A percentile compares a stretch with the other conserved stretches of the same genome.
These are phyloP conservation scores for Orthosia cruda DNA, from an alignment of 2,888 invertebrate species.

Conservation along the genomic window DNA sequence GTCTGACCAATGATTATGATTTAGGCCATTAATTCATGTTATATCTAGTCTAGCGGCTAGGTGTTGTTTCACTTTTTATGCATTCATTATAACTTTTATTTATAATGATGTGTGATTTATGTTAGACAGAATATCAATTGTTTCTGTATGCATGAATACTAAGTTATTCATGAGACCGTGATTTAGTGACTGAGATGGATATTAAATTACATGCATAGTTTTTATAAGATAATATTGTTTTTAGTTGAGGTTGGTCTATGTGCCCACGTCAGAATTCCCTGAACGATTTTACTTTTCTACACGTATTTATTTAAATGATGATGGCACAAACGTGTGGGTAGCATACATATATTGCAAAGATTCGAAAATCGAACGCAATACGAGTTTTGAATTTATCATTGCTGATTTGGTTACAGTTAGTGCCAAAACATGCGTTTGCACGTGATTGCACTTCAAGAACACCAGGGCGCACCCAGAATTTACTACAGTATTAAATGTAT, in stretches of 20 bases:
- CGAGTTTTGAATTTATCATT: slow-evolving; percentile 75
- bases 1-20: not conserved
- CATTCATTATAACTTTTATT: slow-evolving; percentile 20
- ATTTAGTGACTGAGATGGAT: slow-evolving; percentile 36
- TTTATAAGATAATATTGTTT: not conserved
- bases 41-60: slow-evolving; percentile 2
- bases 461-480: slow-evolving; percentile 46
- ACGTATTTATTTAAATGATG: slow-evolving; percentile 81
- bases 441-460: slow-evolving; percentile 67
- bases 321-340: slow-evolving; percentile 69
- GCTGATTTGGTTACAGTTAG: slow-evolving; percentile 63
- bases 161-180: slow-evolving; percentile 34
- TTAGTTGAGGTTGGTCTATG: not conserved
- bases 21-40: slow-evolving; percentile 1
- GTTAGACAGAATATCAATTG: slow-evolving; percentile 23
- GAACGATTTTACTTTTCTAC: slow-evolving; percentile 79
- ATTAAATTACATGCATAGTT: not conserved
- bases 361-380: slow-evolving; percentile 82
- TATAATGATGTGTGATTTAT: slow-evolving; percentile 22
- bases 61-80: slow-evolving; percentile 23
- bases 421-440: slow-evolving; percentile 71
- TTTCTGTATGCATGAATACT: slow-evolving; percentile 12
- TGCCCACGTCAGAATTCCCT: slow-evolving; percentile 27
- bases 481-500: slow-evolving; percentile 35
- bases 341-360: slow-evolving; percentile 66